Conservation (phyloP, 2,797 vertebrate genomes). For the Acanthurus leucopareius region DNA sequence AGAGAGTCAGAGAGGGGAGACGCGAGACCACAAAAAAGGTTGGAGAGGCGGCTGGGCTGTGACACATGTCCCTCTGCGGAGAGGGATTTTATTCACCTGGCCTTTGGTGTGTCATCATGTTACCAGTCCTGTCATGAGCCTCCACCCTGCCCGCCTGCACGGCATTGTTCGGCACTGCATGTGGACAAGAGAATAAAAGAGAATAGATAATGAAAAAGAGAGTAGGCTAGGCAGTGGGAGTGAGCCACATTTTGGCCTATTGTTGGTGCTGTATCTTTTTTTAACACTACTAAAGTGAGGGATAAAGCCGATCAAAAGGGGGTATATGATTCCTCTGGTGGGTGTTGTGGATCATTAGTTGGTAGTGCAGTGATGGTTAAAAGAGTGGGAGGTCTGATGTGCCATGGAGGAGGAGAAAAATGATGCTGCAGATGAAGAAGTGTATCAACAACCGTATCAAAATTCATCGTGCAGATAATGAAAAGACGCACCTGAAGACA, state of each 20-base stretch:
- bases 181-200: slow-evolving; percentile 77
- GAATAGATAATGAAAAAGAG: slow-evolving; percentile 71
- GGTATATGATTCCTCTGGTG: slow-evolving; percentile 60
- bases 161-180: slow-evolving; percentile 72
- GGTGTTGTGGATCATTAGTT: slow-evolving; percentile 47
- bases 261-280: slow-evolving; percentile 74
- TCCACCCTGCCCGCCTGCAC: slow-evolving; percentile 75
- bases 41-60: slow-evolving; percentile 74
- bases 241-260: slow-evolving; percentile 71
- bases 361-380: slow-evolving; percentile 40
- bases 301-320: slow-evolving; percentile 81
- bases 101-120: slow-evolving; percentile 87
- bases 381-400: slow-evolving; percentile 22
- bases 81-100: slow-evolving; percentile 74
- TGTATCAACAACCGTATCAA: slow-evolving; percentile 38
- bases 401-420: slow-evolving; percentile 34
- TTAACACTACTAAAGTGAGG: slow-evolving; percentile 69
- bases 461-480: slow-evolving; percentile 41
- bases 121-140: slow-evolving; percentile 80
- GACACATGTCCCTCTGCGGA: slow-evolving; percentile 84
- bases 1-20: slow-evolving; percentile 58
- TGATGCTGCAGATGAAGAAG: slow-evolving; percentile 33
- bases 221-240: slow-evolving; percentile 70
- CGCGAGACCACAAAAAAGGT: slow-evolving; percentile 82
- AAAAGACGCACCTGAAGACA: slow-evolving; percentile 68